A percentile compares a stretch with the other conserved stretches of the same genome.
Conservation (phyloP, 53 echinoderm and acorn worm species). For the Arbacia lixula region DNA sequence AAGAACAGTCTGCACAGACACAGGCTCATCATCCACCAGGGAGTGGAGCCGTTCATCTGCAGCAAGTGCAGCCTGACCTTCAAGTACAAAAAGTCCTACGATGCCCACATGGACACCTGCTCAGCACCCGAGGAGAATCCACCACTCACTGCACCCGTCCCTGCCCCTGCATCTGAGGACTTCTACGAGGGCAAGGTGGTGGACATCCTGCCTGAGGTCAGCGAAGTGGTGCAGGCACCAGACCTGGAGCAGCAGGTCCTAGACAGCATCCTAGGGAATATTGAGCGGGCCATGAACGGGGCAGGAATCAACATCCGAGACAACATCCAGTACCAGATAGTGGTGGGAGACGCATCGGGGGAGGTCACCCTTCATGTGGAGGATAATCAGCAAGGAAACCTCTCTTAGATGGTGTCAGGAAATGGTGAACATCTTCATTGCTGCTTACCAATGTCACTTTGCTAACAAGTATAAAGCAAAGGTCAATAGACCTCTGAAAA, state of each 20-base stretch:
- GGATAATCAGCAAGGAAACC: neutral
- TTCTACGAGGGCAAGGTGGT: neutral
- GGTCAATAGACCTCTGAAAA: too few relatives aligned
- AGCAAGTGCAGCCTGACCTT: slow-evolving; percentile 30
- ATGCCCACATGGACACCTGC: neutral
- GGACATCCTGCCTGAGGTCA: neutral
- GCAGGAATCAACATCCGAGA: slow-evolving; percentile 42
- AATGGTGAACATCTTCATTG: too few relatives aligned
- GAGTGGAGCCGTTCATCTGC: slow-evolving; percentile 50
- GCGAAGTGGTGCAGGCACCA: neutral
- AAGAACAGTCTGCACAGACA: slow-evolving; percentile 42
- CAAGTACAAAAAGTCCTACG: slow-evolving; percentile 27
- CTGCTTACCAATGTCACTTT: too few relatives aligned
- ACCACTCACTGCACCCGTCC: neutral
- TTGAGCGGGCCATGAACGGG: slow-evolving; percentile 46
- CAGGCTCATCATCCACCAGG: slow-evolving; percentile 45
- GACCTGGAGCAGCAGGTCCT: slow-evolving; percentile 36
- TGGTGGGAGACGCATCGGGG: slow-evolving; percentile 26
- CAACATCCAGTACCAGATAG: slow-evolving; percentile 47
- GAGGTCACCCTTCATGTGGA: slow-evolving; percentile 18
- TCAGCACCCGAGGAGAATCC: too few relatives aligned
- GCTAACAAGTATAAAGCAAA: too few relatives aligned
- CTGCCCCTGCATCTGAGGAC: neutral
- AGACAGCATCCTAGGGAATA: slow-evolving; percentile 42
- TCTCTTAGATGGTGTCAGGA: too few relatives aligned